Evolutionary conservation across 2,888 invertebrate species (phyloP).

Genomic region (Eurytoma adleriae): DNA sequence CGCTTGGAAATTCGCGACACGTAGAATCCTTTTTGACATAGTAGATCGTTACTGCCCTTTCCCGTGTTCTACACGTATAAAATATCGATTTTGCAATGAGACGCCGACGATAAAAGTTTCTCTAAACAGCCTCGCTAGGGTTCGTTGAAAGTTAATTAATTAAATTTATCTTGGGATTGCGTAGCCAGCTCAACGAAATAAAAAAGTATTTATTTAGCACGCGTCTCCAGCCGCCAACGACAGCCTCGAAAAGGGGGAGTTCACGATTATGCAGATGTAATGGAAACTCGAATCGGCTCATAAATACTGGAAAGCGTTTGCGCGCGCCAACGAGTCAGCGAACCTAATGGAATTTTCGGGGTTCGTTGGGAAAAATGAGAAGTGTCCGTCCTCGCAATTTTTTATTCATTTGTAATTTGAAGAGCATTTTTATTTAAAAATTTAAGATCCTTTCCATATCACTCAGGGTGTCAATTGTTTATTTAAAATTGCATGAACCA

Average conservation of each 20-base stretch:
- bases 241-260: too few species aligned
- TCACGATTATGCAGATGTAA: conserved; percentile 34
- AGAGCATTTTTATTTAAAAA: too few species aligned
- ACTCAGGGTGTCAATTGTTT: too few species aligned
- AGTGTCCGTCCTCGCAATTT: too few species aligned
- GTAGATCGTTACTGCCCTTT: not conserved
- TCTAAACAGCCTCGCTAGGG: too few species aligned
- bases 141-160: conserved; percentile 43
- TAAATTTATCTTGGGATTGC: conserved; percentile 45
- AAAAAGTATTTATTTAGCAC: conserved; percentile 30
- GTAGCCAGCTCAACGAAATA: not conserved
- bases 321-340: not conserved
- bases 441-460: too few species aligned
- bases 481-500: too few species aligned
- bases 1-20: conserved; percentile 9
- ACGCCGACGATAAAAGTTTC: not conserved
- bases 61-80: not conserved
- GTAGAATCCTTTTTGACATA: not conserved
- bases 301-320: conserved; percentile 37
- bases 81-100: conserved; percentile 20
- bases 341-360: not conserved
- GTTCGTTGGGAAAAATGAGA: too few species aligned
- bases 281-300: conserved; percentile 19
- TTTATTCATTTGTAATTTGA: too few species aligned
- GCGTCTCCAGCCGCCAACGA: not conserved